These are phyloP conservation scores for Channa maculata DNA, from an alignment of 2,113 vertebrate genomes.

Conservation along the genomic window DNA sequence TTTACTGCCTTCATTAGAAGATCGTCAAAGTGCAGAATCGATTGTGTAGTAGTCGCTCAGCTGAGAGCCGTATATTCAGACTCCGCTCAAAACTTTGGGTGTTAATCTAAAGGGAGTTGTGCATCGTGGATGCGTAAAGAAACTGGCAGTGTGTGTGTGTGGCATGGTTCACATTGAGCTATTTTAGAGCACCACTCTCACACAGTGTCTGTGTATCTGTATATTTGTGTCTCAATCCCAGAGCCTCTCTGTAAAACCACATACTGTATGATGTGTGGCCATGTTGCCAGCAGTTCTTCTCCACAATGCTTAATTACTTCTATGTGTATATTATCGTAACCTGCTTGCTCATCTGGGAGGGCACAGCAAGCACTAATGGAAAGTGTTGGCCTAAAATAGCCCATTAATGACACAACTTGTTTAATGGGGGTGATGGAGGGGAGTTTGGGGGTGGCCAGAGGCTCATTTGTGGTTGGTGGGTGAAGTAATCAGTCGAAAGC, in stretches of 20 bases:
- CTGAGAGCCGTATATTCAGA: constrained; percentile 41
- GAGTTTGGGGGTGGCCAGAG: not conserved
- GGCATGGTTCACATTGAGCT: no score
- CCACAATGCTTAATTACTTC: constrained; percentile 30
- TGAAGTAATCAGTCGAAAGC: constrained; percentile 3
- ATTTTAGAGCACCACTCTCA: constrained; percentile 19
- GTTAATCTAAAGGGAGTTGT: constrained; percentile 35
- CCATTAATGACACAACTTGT: constrained; percentile 57
- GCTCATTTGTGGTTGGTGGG: constrained; percentile 11
- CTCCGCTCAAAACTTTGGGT: constrained; percentile 43
- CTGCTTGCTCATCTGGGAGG: constrained; percentile 37
- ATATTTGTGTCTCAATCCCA: not conserved
- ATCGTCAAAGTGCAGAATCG: constrained; percentile 71
- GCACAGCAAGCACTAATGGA: constrained; percentile 40
- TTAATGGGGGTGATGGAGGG: constrained; percentile 44
- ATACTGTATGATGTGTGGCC: not conserved
- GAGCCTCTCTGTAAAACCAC: constrained; percentile 5
- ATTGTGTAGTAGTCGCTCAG: constrained; percentile 44
- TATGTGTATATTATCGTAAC: constrained; percentile 29
- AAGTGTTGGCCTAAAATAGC: constrained; percentile 49
- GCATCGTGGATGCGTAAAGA: constrained; percentile 4
- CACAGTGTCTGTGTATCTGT: constrained; percentile 13
- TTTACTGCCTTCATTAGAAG: constrained; percentile 77
- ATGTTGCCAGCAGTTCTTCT: constrained; percentile 3
- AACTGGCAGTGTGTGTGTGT: not conserved